Percentiles rank a stretch among this genome's conserved stretches.
Evolutionary conservation across 2,888 invertebrate species (phyloP).

Genomic region (Seira sanloemensis): DNA sequence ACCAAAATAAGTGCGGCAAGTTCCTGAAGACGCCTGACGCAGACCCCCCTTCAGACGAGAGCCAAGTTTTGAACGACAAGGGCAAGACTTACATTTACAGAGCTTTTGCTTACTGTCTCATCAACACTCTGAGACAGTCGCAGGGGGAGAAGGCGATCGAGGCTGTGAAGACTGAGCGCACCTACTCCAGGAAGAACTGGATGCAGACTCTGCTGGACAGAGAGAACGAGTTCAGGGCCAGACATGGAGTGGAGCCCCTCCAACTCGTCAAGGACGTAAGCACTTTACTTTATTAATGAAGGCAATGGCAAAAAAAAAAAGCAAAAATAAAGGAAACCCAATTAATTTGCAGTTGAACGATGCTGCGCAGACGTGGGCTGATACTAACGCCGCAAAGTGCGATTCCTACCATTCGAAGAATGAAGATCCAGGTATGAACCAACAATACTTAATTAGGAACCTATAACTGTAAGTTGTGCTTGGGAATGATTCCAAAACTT

Average conservation of each 20-base stretch:
- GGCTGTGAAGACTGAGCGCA: slow-evolving; percentile 34
- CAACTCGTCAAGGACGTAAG: slow-evolving; percentile 21
- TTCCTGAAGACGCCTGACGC: neutral
- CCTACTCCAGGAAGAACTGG: slow-evolving; percentile 26
- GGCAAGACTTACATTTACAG: neutral
- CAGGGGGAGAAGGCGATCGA: slow-evolving; percentile 18
- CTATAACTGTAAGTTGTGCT: no score
- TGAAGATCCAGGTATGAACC: no score
- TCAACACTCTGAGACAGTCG: neutral
- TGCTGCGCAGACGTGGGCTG: slow-evolving; percentile 47
- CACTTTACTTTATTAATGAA: no score
- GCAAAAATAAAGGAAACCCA: no score
- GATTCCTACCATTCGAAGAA: slow-evolving; percentile 52
- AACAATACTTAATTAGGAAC: no score
- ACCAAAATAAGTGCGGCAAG: neutral
- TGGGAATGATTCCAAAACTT: no score
- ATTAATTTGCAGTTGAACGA: slow-evolving; percentile 42
- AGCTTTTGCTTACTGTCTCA: slow-evolving; percentile 27
- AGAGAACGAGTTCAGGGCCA: slow-evolving; percentile 43
- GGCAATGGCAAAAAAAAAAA: no score
- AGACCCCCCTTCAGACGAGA: neutral
- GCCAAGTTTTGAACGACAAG: slow-evolving; percentile 28
- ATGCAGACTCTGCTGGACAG: slow-evolving; percentile 43
- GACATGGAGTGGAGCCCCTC: slow-evolving; percentile 39
- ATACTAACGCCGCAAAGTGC: slow-evolving; percentile 32